Evolutionary conservation across 2,888 invertebrate species (phyloP).

Genomic region (Scaptomyza cyrtandrae): DNA sequence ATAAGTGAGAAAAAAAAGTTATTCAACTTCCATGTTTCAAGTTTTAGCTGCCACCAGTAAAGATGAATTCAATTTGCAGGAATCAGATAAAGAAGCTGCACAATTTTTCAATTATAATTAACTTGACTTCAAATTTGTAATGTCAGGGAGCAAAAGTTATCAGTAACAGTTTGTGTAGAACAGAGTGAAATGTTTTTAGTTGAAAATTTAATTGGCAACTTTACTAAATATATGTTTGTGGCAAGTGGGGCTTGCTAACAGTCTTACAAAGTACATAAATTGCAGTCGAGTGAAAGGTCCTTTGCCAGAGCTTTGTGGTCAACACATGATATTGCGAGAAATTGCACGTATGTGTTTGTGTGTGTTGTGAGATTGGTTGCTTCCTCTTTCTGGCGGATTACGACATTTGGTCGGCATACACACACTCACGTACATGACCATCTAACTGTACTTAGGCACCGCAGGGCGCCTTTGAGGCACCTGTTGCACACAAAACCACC

Average conservation of each 20-base stretch:
- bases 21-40: conserved; percentile 62
- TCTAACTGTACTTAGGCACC: conserved; percentile 34
- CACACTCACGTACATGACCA: not conserved
- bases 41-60: conserved; percentile 39
- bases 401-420: conserved; percentile 31
- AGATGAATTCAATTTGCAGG: conserved; percentile 54
- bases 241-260: conserved; percentile 35
- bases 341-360: not conserved
- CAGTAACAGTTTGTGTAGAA: conserved; percentile 1
- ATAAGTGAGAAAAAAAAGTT: conserved; percentile 39
- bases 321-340: conserved; percentile 1
- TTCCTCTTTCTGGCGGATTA: conserved; percentile 16
- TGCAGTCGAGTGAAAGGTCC: conserved; percentile 45
- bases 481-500: conserved; percentile 55
- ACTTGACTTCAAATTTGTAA: conserved; percentile 29
- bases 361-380: conserved; percentile 5
- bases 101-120: conserved; percentile 52
- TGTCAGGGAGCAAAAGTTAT: conserved; percentile 1
- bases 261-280: conserved; percentile 51
- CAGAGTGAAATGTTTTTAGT: not conserved
- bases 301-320: conserved; percentile 41
- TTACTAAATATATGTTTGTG: conserved; percentile 3
- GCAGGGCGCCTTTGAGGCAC: conserved; percentile 43
- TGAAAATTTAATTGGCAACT: conserved; percentile 5
- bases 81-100: conserved; percentile 58